These are phyloP conservation scores for Lycaena phlaeas DNA, from an alignment of 2,888 invertebrate species.

Conservation along the genomic window DNA sequence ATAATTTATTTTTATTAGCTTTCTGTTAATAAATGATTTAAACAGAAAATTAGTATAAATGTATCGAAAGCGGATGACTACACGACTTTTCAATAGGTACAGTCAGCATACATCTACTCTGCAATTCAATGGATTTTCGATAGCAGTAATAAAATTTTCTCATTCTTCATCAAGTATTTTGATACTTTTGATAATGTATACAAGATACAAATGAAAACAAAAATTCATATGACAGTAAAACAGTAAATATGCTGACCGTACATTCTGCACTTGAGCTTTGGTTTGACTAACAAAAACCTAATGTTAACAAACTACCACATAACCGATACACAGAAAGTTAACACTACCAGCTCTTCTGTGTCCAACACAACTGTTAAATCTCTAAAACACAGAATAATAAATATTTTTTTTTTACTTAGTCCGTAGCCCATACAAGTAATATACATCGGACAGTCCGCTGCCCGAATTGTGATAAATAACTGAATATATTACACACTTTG, in stretches of 20 bases:
- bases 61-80: conserved; percentile 33
- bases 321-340: neutral
- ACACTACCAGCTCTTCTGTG: neutral
- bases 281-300: conserved; percentile 26
- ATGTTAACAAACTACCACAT: no score
- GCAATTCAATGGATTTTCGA: no score
- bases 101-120: neutral
- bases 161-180: neutral
- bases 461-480: conserved; percentile 36
- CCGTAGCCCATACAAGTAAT: conserved; percentile 1
- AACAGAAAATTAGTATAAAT: conserved; percentile 48
- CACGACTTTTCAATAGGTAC: neutral
- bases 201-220: no score
- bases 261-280: conserved; percentile 42
- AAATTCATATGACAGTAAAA: no score
- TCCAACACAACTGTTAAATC: neutral
- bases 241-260: conserved; percentile 5
- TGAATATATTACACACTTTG: conserved; percentile 54
- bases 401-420: neutral
- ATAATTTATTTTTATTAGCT: conserved; percentile 48
- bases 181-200: neutral
- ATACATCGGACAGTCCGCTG: conserved; percentile 20
- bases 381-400: neutral
- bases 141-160: neutral
- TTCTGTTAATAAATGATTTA: conserved; percentile 62